Evolutionary conservation across 2,888 invertebrate species (phyloP), one percentile per base, ranked within the genome.

Genomic region (Apocheima hispidaria): DNA sequence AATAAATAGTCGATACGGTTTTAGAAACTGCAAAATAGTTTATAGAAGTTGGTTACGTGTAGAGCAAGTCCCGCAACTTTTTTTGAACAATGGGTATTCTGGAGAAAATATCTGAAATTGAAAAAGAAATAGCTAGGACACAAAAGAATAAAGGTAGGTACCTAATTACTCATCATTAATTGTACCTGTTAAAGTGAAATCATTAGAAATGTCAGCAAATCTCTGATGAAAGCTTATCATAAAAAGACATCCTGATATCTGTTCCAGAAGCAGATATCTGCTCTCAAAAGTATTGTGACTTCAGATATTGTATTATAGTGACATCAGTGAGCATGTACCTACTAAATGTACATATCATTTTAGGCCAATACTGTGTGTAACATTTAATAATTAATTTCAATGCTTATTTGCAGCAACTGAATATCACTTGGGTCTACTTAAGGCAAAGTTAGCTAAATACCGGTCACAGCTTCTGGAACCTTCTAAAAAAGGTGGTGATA

Each of bases 51-150:
- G 71, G 66, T 71, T 79, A 78, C 77, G 82, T 82, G 79, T 75
- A 66, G 44, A 53, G 44, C 68, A 48, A 41, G 38, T 52, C 49
- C 16, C 9, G 20, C 36, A 58, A 70, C 48, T 67, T 59, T 40
- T 66, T 50, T 59, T 62, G 43, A 54, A 85, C 77, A 80, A 99
- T 99, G 99, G 99, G 99, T 76, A 99, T 99, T 84, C 93, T 99
- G 69, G 99, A 99, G 81, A 99, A 99, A 94, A 99, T 99, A 88
- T 96, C 98, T 4, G 99, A 99, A 94, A 99, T 99, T 69, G 99
- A 99, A 86, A 97, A 96, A 82, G 99, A 99, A 95, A 99, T 99
- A 70, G 97, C 98, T 14, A 94, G 99, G 74, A 99, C 99, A 16
- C 99, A 99, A 86, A 99, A 99, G 91, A 99, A 99, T 93, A 99